Percentiles rank a stretch among this genome's conserved stretches.
Conservation (phyloP, 2,797 vertebrate species). For the Telmatherina bonti region DNA sequence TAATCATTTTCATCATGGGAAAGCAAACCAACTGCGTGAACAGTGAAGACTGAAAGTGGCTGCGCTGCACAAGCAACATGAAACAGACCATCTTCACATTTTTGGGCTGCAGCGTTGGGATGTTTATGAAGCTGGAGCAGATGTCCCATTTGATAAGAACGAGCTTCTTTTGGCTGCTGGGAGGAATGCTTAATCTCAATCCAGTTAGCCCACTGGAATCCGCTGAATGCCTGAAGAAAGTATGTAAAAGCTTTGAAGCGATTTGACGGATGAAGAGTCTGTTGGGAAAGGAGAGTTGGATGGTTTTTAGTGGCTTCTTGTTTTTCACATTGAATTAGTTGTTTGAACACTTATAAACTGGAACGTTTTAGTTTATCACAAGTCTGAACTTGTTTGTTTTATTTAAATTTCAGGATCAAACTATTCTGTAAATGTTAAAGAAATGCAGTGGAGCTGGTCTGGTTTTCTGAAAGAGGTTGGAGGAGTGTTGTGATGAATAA, state of each 20-base stretch:
- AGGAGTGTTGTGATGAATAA: not conserved
- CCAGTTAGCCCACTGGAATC: conserved; percentile 22
- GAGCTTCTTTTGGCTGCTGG: conserved; percentile 31
- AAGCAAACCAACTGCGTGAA: conserved; percentile 41
- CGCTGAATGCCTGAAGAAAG: conserved; percentile 8
- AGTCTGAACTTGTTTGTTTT: not conserved
- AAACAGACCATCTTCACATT: conserved; percentile 43
- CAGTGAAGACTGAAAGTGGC: conserved; percentile 35
- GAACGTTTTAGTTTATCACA: not conserved
- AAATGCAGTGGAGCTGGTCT: not conserved
- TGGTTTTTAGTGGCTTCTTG: conserved; percentile 1
- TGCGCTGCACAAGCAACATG: conserved; percentile 27
- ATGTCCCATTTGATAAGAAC: conserved; percentile 39
- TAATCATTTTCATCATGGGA: conserved; percentile 67
- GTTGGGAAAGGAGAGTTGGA: not conserved
- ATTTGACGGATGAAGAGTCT: conserved; percentile 22
- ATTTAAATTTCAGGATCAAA: not conserved
- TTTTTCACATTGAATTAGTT: not conserved
- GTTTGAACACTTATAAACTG: not conserved
- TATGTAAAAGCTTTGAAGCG: conserved; percentile 1
- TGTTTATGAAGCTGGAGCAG: conserved; percentile 41
- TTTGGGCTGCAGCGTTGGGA: conserved; percentile 32
- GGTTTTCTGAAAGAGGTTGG: not conserved
- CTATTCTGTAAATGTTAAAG: too few species aligned
- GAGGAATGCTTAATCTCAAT: conserved; percentile 42